Evolutionary conservation across 2,797 vertebrate genomes (phyloP).

Genomic region (Acanthopagrus latus): DNA sequence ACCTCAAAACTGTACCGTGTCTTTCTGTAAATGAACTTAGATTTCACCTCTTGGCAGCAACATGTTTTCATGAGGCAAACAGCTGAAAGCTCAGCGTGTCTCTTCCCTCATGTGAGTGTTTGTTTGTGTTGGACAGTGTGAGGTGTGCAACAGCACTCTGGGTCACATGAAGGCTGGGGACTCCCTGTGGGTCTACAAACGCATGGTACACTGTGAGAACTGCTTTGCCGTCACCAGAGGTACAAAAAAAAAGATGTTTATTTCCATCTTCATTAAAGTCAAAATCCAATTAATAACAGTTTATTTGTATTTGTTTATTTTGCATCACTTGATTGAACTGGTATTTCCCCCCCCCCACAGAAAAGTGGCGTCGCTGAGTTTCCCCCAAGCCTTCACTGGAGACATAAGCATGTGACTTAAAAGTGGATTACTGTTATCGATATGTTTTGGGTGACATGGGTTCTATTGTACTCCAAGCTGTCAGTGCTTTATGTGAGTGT

Average conservation of each 20-base stretch:
- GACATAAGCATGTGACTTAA: constrained; percentile 9
- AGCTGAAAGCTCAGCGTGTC: constrained; percentile 21
- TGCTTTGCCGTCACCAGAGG: constrained; percentile 93
- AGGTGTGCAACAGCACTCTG: constrained; percentile 89
- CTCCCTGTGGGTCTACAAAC: constrained; percentile 94
- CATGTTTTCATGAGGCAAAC: constrained; percentile 6
- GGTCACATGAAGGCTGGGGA: constrained; percentile 94
- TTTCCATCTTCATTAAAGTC: background rate
- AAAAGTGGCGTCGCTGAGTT: constrained; percentile 83
- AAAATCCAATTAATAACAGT: background rate
- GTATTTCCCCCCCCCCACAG: constrained; percentile 56
- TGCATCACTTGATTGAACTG: background rate
- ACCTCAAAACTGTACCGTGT: too few species aligned
- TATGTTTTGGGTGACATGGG: constrained; percentile 46
- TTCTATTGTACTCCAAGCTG: constrained; percentile 26
- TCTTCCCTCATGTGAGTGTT: constrained; percentile 29
- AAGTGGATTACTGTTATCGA: constrained; percentile 10
- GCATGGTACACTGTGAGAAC: constrained; percentile 91
- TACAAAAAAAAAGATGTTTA: constrained; percentile 57
- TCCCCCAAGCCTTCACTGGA: constrained; percentile 7
- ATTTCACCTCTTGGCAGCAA: background rate
- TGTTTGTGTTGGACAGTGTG: constrained; percentile 86
- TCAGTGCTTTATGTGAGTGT: constrained; percentile 24
- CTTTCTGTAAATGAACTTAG: background rate
- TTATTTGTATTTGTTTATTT: background rate